A percentile compares a stretch with the other conserved stretches of the same genome.
Evolutionary conservation across 2,113 vertebrate species (phyloP).

Genomic region (Potamarius usumacintae): DNA sequence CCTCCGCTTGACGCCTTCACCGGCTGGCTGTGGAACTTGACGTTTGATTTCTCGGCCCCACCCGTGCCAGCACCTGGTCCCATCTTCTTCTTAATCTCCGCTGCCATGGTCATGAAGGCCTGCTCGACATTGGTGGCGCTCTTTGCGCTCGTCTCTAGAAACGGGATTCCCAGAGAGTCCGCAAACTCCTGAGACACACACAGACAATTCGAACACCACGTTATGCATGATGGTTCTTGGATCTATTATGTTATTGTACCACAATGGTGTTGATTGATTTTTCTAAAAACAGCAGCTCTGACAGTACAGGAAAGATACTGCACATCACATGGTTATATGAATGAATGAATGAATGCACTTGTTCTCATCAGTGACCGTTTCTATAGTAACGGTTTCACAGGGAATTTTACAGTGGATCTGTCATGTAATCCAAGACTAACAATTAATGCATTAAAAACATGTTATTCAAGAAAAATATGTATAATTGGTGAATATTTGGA

Average conservation of each 20-base stretch:
- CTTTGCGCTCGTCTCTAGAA: constrained; percentile 98
- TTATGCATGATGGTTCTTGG: background rate
- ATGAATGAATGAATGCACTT: no score
- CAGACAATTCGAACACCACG: background rate
- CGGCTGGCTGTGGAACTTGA: constrained; percentile 98
- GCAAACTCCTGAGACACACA: constrained; percentile 84
- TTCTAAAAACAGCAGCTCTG: no score
- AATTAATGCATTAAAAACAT: background rate
- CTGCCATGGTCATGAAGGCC: constrained; percentile 99
- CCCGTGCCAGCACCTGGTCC: constrained; percentile 90
- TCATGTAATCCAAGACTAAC: background rate
- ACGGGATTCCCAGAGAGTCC: constrained; percentile 92
- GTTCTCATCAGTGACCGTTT: background rate
- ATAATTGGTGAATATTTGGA: background rate
- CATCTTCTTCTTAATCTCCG: constrained; percentile 98
- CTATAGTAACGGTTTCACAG: background rate
- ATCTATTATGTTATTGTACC: background rate
- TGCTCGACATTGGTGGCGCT: constrained; percentile 98
- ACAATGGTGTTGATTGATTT: background rate
- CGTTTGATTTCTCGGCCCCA: constrained; percentile 89
- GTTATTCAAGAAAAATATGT: background rate
- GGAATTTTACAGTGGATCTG: background rate
- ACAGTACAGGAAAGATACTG: background rate
- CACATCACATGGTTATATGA: background rate
- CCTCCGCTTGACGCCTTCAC: constrained; percentile 93